These are phyloP conservation scores for Hyles vespertilio DNA, from an alignment of 1,140 invertebrate species.

Conservation along the genomic window DNA sequence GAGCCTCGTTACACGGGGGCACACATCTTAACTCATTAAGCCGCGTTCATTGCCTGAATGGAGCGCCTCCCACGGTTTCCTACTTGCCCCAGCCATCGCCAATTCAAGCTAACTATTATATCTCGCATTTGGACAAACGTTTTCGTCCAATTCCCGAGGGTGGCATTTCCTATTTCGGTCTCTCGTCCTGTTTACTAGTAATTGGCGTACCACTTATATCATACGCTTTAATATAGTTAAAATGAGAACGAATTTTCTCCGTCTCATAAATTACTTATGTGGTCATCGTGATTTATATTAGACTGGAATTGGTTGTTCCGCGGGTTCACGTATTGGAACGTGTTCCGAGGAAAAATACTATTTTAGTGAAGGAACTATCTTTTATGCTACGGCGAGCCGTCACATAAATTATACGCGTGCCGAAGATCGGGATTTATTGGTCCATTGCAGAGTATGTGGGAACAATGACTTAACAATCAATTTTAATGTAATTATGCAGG, in stretches of 20 bases:
- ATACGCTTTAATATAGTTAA: too few species aligned
- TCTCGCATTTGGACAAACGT: constrained; percentile 22
- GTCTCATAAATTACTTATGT: too few species aligned
- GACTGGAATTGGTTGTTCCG: background rate
- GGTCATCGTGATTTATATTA: too few species aligned
- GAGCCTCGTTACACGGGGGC: constrained; percentile 48
- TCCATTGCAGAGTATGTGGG: too few species aligned
- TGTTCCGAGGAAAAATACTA: background rate
- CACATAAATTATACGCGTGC: too few species aligned
- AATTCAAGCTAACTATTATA: constrained; percentile 40
- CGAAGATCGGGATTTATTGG: too few species aligned
- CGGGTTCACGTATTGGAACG: background rate
- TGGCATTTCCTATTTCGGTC: constrained; percentile 42
- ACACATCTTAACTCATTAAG: constrained; percentile 67
- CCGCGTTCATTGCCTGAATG: constrained; percentile 42
- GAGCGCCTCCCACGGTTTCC: constrained; percentile 54
- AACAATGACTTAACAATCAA: too few species aligned
- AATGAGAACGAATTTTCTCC: too few species aligned
- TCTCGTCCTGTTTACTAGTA: constrained; percentile 18
- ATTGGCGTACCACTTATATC: constrained; percentile 15
- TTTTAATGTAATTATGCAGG: too few species aligned
- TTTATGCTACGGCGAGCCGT: too few species aligned
- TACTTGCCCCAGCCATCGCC: constrained; percentile 37
- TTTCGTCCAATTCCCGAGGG: constrained; percentile 37
- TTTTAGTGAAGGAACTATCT: too few species aligned